A percentile compares a stretch with the other conserved stretches of the same genome.
These are phyloP conservation scores for Dione vanillae DNA, from an alignment of 2,888 invertebrate species.

Conservation along the genomic window DNA sequence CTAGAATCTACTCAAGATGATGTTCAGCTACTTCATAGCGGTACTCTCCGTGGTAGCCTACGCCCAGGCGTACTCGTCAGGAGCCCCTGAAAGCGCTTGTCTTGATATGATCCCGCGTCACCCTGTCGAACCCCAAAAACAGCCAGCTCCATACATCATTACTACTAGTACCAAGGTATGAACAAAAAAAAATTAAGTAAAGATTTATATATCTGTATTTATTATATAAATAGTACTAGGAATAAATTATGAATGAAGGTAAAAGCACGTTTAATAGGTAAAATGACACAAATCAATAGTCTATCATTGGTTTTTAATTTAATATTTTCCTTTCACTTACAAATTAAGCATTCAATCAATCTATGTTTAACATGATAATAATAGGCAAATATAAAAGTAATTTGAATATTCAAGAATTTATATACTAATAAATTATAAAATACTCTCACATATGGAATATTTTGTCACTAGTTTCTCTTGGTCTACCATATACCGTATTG, in stretches of 20 bases:
- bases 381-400: background rate
- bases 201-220: background rate
- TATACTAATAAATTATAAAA: too few species aligned
- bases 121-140: slow-evolving; percentile 82
- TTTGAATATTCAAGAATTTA: too few species aligned
- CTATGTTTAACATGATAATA: background rate
- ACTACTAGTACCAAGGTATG: slow-evolving; percentile 72
- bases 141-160: slow-evolving; percentile 85
- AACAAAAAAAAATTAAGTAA: background rate
- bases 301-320: background rate
- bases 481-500: too few species aligned
- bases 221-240: background rate
- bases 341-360: background rate
- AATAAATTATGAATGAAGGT: background rate
- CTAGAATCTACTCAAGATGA: slow-evolving; percentile 55
- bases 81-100: slow-evolving; percentile 87
- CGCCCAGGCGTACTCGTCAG: slow-evolving; percentile 83
- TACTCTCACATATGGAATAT: too few species aligned
- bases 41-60: slow-evolving; percentile 61
- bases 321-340: slow-evolving; percentile 16
- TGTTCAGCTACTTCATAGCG: slow-evolving; percentile 58
- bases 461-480: too few species aligned
- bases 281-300: background rate
- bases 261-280: background rate
- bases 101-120: slow-evolving; percentile 88